Evolutionary conservation across 2,113 vertebrate species (phyloP), one percentile per base, ranked within the genome.

Genomic region (Illadopsis cleaveri): DNA sequence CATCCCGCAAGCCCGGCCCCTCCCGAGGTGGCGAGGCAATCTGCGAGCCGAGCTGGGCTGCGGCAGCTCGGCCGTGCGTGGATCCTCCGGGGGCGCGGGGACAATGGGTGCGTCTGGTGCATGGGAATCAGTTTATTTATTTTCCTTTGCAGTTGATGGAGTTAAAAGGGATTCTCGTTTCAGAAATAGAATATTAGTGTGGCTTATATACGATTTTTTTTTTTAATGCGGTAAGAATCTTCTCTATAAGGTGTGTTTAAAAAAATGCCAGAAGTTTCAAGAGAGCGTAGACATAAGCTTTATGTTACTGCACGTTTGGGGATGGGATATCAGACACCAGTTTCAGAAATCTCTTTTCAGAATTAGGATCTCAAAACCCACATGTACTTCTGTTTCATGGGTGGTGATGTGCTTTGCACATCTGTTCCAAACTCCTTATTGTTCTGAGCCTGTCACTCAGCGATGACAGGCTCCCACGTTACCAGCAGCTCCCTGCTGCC

Each of bases 111-210:
- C 16, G 2, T n/a, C 64, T 27, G 22, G 5, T 3, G 60, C 42
- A 0, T 4, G 10, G 19, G 27, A 44, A 23, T 11, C 1, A 1
- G 1, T 54, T 30, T 17, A 2, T 15, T 77, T 28, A 1, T 57
- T 84, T 61, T 76, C 8, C 14, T 70, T 50, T 44, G 28, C 2
- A 21, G 2, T 1, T 65, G 25, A 9, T 28, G 50, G 15, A 40
- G 30, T 70, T 73, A 20, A 51, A 65, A 64, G 12, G 6, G 12
- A 30, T 18, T 70, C 33, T 62, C 28, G 0, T 47, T 72, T 77
- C 1, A 1, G 31, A 40, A 79, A 37, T 2, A 35, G 35, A 76
- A 7, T 16, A 15, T 5, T 37, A 1, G 7, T 9, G 45, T n/a
- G 48, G 6, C 27, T 48, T 76, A 11, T 25, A 45, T 25, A 38